Percentiles rank a stretch among this genome's conserved stretches.
These are phyloP conservation scores for Epizoanthus stellaris DNA, from an alignment of 92 coral and sea anemone species.

Conservation along the genomic window DNA sequence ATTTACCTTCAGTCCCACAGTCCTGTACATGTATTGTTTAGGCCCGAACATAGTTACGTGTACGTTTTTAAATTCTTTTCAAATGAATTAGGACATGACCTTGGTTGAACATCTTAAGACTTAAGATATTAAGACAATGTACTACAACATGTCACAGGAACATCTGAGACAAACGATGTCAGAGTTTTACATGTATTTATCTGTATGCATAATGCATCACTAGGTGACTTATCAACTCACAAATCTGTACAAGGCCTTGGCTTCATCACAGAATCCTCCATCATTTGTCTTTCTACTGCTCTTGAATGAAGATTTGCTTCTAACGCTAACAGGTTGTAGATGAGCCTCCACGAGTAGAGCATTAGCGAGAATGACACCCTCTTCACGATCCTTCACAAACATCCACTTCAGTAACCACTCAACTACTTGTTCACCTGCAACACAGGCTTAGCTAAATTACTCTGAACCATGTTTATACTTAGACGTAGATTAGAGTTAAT, in stretches of 20 bases:
- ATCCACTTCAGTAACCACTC: conserved; percentile 98
- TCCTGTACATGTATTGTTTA: too few species aligned
- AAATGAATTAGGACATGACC: too few species aligned
- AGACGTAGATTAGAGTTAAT: neutral
- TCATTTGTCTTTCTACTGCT: conserved; percentile 48
- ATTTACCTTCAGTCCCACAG: too few species aligned
- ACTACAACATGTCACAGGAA: too few species aligned
- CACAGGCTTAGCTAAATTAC: neutral
- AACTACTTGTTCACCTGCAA: conserved; percentile 80
- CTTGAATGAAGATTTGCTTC: conserved; percentile 85
- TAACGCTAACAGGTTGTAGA: conserved; percentile 85
- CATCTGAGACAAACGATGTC: too few species aligned
- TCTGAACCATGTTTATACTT: neutral
- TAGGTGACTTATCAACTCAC: conserved; percentile 61
- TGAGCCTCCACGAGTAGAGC: conserved; percentile 82
- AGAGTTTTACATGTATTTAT: too few species aligned
- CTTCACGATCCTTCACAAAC: conserved; percentile 75
- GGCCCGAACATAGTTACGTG: too few species aligned
- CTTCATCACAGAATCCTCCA: conserved; percentile 73
- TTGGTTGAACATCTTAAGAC: too few species aligned
- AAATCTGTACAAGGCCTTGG: conserved; percentile 91
- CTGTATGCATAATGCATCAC: too few species aligned
- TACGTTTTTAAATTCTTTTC: too few species aligned
- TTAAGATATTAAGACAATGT: too few species aligned
- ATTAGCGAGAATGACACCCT: conserved; percentile 73